phyloP scores from a whole-genome alignment of 2,888 invertebrate species.

The Diachrysia chrysitis region DNA sequence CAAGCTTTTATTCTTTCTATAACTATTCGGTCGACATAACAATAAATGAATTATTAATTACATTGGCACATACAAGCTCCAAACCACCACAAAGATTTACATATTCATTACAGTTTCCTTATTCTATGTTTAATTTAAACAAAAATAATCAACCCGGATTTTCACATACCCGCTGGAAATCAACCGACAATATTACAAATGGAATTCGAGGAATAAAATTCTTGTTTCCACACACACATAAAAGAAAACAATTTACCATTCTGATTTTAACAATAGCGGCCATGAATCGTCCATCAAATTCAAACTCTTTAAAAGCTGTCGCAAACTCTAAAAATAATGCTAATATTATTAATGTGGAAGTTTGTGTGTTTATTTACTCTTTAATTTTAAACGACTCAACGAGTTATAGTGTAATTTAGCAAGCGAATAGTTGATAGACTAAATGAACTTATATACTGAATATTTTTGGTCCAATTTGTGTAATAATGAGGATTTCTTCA shows the following conservation, averaged over 20 bases:
- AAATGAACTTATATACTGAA: too few species aligned
- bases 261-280: slow-evolving; percentile 52
- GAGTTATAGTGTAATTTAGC: slow-evolving; percentile 7
- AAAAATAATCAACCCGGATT: background rate
- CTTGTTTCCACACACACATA: slow-evolving; percentile 14
- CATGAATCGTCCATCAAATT: slow-evolving; percentile 50
- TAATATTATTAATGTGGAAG: background rate
- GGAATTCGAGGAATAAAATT: slow-evolving; percentile 16
- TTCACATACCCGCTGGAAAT: background rate
- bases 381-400: background rate
- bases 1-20: too few species aligned
- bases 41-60: too few species aligned
- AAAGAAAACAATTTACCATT: slow-evolving; percentile 44
- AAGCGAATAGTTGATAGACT: background rate
- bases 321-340: background rate
- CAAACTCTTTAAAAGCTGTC: slow-evolving; percentile 42
- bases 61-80: too few species aligned
- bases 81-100: too few species aligned
- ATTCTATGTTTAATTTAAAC: background rate
- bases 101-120: background rate
- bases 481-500: too few species aligned
- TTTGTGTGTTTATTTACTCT: background rate
- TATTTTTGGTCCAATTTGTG: too few species aligned
- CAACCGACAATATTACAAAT: background rate
- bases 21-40: too few species aligned